phyloP scores from a whole-genome alignment of 2,797 vertebrate species.

The Hybognathus amarus region DNA sequence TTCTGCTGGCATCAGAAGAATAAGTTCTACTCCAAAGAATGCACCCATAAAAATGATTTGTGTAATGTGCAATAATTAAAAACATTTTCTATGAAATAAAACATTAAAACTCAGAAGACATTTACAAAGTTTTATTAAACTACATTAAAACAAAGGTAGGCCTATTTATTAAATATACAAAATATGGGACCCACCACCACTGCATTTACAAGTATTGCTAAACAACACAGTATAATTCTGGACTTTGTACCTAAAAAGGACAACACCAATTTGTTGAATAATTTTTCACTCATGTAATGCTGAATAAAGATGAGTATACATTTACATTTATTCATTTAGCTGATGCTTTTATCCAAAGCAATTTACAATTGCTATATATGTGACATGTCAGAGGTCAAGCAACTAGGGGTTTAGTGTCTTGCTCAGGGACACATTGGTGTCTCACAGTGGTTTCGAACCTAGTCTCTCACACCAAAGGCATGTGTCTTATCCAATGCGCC shows the following conservation, averaged over 20 bases:
- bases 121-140: background rate
- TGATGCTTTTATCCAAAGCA: no score
- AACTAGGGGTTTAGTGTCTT: no score
- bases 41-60: background rate
- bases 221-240: background rate
- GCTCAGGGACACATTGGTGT: no score
- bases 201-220: background rate
- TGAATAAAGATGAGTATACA: no score
- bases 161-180: background rate
- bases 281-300: no score
- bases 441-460: no score
- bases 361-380: no score
- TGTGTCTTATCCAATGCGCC: no score
- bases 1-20: background rate
- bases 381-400: no score
- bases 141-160: background rate
- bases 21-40: background rate
- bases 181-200: background rate
- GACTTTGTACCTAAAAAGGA: background rate
- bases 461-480: no score
- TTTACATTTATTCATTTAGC: no score
- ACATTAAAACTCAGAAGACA: background rate
- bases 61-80: background rate
- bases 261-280: no score
- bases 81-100: background rate